Evolutionary conservation across 92 coral and sea anemone species (phyloP).

Genomic region (Bergia puertoricense): DNA sequence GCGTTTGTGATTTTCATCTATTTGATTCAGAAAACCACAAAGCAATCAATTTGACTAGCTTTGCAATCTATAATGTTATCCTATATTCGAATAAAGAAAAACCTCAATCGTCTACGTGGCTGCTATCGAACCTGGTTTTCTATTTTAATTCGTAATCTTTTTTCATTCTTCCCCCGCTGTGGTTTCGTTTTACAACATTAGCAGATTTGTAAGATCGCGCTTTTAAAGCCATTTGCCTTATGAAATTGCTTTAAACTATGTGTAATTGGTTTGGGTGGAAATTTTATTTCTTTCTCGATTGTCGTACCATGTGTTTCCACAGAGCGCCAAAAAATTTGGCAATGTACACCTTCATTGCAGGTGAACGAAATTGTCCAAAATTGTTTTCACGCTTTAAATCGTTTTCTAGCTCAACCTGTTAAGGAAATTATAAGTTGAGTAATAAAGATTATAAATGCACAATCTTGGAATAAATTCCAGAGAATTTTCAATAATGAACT

Average conservation of each 20-base stretch:
- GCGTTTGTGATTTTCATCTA: background rate
- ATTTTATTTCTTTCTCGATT: background rate
- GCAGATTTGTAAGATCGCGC: background rate
- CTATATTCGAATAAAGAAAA: background rate
- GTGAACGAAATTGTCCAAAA: background rate
- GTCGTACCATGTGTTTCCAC: too few relatives aligned
- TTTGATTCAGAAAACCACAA: background rate
- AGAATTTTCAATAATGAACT: background rate
- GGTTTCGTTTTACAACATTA: background rate
- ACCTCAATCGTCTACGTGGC: background rate
- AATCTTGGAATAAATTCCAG: background rate
- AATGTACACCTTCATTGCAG: background rate
- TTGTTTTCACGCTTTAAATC: background rate
- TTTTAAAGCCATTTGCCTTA: background rate
- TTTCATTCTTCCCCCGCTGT: background rate
- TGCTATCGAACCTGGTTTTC: background rate
- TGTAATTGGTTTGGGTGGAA: background rate
- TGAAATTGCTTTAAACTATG: background rate
- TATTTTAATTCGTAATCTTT: background rate
- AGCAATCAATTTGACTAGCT: background rate
- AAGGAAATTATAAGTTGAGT: background rate
- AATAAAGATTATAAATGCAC: background rate
- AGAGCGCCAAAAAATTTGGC: background rate
- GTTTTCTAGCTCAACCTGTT: background rate
- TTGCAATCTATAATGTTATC: background rate